Percentiles rank a stretch among this genome's conserved stretches.
Evolutionary conservation across 2,888 invertebrate species (phyloP).

Genomic region (Siphlonurus alternatus): DNA sequence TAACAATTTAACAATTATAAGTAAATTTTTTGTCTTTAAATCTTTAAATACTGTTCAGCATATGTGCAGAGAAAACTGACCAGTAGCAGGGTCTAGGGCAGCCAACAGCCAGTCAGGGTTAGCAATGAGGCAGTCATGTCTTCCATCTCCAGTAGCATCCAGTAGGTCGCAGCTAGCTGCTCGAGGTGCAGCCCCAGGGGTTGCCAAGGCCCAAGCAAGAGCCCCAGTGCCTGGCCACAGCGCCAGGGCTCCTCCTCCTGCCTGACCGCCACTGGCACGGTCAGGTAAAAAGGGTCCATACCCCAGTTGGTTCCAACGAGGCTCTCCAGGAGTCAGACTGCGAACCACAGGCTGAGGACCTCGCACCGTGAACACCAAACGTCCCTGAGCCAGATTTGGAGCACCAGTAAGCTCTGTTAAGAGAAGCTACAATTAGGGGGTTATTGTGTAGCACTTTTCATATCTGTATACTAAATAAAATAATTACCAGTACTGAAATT

Average conservation of each 20-base stretch:
- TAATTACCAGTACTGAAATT: no score
- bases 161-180: conserved; percentile 56
- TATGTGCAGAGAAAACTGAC: no score
- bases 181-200: conserved; percentile 47
- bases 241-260: conserved; percentile 47
- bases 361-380: neutral
- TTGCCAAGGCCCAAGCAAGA: conserved; percentile 50
- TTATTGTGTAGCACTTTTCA: no score
- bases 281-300: neutral
- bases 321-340: neutral
- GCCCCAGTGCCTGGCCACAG: conserved; percentile 51
- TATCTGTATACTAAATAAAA: no score
- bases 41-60: conserved; percentile 2
- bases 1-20: neutral
- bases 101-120: conserved; percentile 48
- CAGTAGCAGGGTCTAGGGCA: conserved; percentile 41
- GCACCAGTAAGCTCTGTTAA: conserved; percentile 4
- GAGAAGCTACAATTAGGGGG: no score
- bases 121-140: conserved; percentile 55
- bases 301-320: neutral
- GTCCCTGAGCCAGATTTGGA: neutral
- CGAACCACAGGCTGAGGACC: neutral
- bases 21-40: neutral
- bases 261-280: neutral
- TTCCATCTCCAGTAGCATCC: conserved; percentile 53